Conservation (phyloP, 30 jellyfish, hydroid and myxozoan species). For the Rhopilema esculentum region DNA sequence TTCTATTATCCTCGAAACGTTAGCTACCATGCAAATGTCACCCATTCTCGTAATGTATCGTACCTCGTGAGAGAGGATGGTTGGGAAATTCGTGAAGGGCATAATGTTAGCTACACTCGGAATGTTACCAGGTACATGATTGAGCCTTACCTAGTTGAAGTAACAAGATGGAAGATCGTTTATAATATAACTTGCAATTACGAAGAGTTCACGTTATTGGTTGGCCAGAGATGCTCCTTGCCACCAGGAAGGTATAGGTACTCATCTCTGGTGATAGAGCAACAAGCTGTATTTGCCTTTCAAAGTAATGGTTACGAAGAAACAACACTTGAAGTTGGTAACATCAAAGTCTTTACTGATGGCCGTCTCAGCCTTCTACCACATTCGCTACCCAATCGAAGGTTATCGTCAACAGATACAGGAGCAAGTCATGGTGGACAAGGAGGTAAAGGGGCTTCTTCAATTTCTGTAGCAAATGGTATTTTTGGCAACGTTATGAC, state of each 20-base stretch:
- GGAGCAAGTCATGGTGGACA: conserved; percentile 71
- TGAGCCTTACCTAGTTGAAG: conserved; percentile 51
- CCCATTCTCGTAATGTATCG: conserved; percentile 33
- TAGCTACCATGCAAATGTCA: conserved; percentile 35
- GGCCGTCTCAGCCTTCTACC: conserved; percentile 42
- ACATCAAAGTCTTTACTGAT: conserved; percentile 25
- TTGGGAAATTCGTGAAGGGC: neutral
- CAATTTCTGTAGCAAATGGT: neutral
- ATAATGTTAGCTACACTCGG: neutral
- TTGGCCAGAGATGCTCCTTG: conserved; percentile 62
- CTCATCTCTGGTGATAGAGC: conserved; percentile 27
- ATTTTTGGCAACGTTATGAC: conserved; percentile 41
- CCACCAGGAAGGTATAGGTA: conserved; percentile 48
- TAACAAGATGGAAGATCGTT: conserved; percentile 62
- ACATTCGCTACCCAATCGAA: conserved; percentile 34
- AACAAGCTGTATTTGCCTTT: conserved; percentile 41
- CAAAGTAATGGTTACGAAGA: conserved; percentile 47
- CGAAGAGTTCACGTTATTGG: conserved; percentile 35
- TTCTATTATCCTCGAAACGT: conserved; percentile 57
- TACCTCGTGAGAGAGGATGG: neutral
- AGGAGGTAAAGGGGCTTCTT: conserved; percentile 42
- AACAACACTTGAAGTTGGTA: conserved; percentile 6
- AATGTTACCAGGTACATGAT: conserved; percentile 20
- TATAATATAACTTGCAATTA: conserved; percentile 55
- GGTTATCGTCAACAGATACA: neutral